Evolutionary conservation across 2,113 vertebrate genomes (phyloP).

Genomic region (Ancistrus triradiatus): DNA sequence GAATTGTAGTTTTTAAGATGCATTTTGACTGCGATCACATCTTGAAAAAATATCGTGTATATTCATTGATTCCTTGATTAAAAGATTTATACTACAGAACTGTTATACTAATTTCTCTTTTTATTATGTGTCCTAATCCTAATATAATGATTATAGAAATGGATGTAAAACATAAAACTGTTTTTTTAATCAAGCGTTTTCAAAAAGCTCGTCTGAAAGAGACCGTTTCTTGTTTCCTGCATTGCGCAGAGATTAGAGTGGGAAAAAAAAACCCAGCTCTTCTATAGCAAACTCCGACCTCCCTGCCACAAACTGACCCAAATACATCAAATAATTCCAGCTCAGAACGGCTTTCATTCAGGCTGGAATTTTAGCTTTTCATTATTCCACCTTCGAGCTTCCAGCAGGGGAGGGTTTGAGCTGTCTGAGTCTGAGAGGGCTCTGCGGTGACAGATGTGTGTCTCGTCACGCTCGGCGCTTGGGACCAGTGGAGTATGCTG

Average conservation of each 20-base stretch:
- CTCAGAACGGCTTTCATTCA: constrained; percentile 20
- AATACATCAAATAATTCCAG: constrained; percentile 41
- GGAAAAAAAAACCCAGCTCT: constrained; percentile 19
- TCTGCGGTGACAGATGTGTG: constrained; percentile 26
- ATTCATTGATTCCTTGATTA: no score
- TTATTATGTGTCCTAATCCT: no score
- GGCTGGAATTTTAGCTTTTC: constrained; percentile 8
- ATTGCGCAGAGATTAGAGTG: constrained; percentile 12
- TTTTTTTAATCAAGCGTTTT: background rate
- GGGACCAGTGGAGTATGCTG: constrained; percentile 18
- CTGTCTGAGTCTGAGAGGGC: background rate
- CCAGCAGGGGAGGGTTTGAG: background rate
- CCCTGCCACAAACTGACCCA: constrained; percentile 42
- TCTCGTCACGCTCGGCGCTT: constrained; percentile 21
- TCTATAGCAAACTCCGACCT: constrained; percentile 27
- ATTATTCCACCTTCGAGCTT: background rate
- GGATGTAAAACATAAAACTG: no score
- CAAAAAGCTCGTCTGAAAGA: background rate
- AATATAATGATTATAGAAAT: no score
- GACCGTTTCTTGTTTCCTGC: constrained; percentile 21
- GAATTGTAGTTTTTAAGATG: no score
- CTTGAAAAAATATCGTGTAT: no score
- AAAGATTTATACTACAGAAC: no score
- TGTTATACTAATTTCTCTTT: no score
- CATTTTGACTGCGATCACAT: no score